Evolutionary conservation across 2,113 vertebrate genomes (phyloP), one percentile per base, ranked within the genome.

Genomic region (Lophius piscatorius): DNA sequence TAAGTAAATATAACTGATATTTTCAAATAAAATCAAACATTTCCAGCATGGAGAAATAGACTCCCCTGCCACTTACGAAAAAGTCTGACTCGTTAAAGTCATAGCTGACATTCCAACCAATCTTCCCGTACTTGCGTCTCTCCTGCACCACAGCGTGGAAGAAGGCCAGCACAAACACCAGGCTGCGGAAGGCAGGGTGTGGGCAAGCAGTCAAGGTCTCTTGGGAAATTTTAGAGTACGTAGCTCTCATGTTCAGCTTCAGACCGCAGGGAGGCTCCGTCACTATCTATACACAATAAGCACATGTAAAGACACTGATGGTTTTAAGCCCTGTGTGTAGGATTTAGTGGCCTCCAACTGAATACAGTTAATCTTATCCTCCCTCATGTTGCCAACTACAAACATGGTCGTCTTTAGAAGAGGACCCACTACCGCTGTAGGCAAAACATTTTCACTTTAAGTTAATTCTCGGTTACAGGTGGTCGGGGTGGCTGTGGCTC

Each of bases 51-150:
- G 2, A 34, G 22, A 38, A 77, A 31, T 7, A 24, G 26, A 22
- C 12, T 47, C 2, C 1, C 0, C 3, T 9, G 42, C 14, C 17
- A 56, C 51, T 64, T 81, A 97, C 97, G 88, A 93, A 92, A 85
- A 99, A 99, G 88, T 99, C 97, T 0, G 96, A 98, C 76, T 98
- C 95, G 5, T 94, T 99, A 88, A 98, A 99, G 86, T 98, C 95
- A 0, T 96, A 99, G 0, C 89, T 81, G 7, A 99, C 91, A 0
- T 98, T 99, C 97, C 97, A 99, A 33, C 97, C 97, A 1, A 94
- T 93, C 83, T 99, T 99, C 57, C 96, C 97, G 4, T 99, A 99
- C 78, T 98, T 98, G 60, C 96, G 90, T 9, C 97, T 87, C 78
- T 99, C 97, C 83, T 98, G 96, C 41, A 99, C 95, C 70, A 99